Percentiles rank a stretch among this genome's conserved stretches.
phyloP scores from a whole-genome alignment of 2,888 invertebrate genomes.

The Melieria crassipennis region DNA sequence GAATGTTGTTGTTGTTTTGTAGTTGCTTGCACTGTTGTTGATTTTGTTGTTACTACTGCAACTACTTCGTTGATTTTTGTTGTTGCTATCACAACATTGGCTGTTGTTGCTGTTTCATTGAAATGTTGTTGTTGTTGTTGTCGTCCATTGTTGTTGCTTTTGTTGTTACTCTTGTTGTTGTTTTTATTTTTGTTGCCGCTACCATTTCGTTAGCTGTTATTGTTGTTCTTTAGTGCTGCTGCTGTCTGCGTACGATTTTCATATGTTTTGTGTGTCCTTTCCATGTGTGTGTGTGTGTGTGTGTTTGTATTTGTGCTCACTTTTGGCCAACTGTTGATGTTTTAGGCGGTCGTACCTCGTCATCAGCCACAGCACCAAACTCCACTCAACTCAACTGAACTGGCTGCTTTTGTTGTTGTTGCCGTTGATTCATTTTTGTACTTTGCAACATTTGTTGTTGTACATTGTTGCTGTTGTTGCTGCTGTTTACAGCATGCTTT shows the following conservation, averaged over 20 bases:
- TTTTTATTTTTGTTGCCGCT: neutral
- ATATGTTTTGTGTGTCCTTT: neutral
- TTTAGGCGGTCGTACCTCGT: slow-evolving; percentile 58
- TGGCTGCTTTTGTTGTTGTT: neutral
- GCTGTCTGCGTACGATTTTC: slow-evolving; percentile 1
- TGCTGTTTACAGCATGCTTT: slow-evolving; percentile 26
- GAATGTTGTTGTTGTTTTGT: too few relatives aligned
- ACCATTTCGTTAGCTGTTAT: too few relatives aligned
- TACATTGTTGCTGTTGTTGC: slow-evolving; percentile 24
- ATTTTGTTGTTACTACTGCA: too few relatives aligned
- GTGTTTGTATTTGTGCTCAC: slow-evolving; percentile 7
- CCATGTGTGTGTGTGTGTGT: slow-evolving; percentile 14
- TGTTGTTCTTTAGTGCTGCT: neutral
- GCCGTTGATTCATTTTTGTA: slow-evolving; percentile 8
- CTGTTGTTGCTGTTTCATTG: too few relatives aligned
- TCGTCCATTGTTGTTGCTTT: too few relatives aligned
- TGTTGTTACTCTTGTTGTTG: neutral
- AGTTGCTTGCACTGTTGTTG: too few relatives aligned
- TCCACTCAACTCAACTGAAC: too few relatives aligned
- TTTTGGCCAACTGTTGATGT: slow-evolving; percentile 57
- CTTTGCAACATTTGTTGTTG: slow-evolving; percentile 6
- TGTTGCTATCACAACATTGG: too few relatives aligned
- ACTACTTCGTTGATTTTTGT: too few relatives aligned
- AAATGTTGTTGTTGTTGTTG: too few relatives aligned
- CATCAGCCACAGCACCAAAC: slow-evolving; percentile 2